Percentiles rank a stretch among this genome's conserved stretches.
These are phyloP conservation scores for Muscicapa adusta DNA, from an alignment of 2,113 vertebrate genomes.

Conservation along the genomic window DNA sequence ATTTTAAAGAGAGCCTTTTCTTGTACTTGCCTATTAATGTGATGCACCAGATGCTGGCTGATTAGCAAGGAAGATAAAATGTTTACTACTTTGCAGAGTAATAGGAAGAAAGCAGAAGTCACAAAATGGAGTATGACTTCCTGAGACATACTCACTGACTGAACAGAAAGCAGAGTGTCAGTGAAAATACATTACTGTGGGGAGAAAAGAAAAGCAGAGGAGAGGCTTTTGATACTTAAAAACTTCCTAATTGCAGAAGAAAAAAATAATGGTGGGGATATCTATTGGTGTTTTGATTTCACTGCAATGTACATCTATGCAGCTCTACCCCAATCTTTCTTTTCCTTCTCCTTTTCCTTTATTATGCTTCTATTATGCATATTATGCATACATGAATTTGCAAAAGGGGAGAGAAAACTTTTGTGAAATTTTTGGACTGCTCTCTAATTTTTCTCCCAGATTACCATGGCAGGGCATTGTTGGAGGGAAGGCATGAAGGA, in stretches of 20 bases:
- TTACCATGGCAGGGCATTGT: background rate
- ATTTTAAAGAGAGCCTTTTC: background rate
- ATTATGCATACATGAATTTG: background rate
- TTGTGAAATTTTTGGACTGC: background rate
- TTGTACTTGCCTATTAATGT: background rate
- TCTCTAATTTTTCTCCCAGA: background rate
- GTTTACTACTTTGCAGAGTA: background rate
- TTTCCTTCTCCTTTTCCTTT: background rate
- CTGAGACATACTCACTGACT: background rate
- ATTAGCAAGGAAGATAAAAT: background rate
- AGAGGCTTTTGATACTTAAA: background rate
- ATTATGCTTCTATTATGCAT: background rate
- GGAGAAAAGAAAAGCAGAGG: background rate
- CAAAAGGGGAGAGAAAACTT: background rate
- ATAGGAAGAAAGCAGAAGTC: background rate
- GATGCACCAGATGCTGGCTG: background rate
- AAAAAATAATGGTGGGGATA: background rate
- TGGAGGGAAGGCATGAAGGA: background rate
- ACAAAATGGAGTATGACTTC: background rate
- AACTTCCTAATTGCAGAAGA: background rate
- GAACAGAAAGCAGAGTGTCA: background rate
- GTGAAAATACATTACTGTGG: background rate
- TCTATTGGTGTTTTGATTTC: background rate
- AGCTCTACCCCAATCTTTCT: background rate
- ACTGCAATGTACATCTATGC: background rate